phyloP scores from a whole-genome alignment of 2,113 vertebrate genomes.

The Terrapene triunguis region DNA sequence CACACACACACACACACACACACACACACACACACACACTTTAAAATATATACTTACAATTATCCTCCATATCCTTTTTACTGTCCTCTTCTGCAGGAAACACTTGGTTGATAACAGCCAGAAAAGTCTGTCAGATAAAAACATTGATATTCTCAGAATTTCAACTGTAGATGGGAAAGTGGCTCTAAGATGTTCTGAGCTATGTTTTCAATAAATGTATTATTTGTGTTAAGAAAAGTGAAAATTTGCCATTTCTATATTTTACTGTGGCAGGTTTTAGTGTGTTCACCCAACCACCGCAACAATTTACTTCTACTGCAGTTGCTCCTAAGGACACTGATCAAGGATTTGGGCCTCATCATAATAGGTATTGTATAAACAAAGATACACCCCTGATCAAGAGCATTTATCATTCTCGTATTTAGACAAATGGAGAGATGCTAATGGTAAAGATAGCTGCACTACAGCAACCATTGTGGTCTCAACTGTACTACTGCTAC shows the following conservation, averaged over 20 bases:
- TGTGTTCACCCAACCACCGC: neutral
- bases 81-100: constrained; percentile 96
- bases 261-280: neutral
- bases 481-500: neutral
- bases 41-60: constrained; percentile 87
- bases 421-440: neutral
- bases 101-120: constrained; percentile 93
- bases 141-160: constrained; percentile 35
- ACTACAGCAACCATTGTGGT: neutral
- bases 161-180: neutral
- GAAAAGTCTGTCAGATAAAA: constrained; percentile 86
- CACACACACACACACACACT: too few relatives aligned
- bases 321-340: neutral
- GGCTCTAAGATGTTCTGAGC: neutral
- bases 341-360: neutral
- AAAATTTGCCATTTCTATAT: neutral
- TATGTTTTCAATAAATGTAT: neutral
- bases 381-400: neutral
- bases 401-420: neutral
- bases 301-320: neutral
- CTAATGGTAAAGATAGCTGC: neutral
- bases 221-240: neutral
- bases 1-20: too few relatives aligned
- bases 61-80: constrained; percentile 97
- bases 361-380: neutral